Percentiles rank a stretch among this genome's conserved stretches.
These are phyloP conservation scores for Lophotis ruficrista DNA, from an alignment of 2,113 vertebrate species.

Conservation along the genomic window DNA sequence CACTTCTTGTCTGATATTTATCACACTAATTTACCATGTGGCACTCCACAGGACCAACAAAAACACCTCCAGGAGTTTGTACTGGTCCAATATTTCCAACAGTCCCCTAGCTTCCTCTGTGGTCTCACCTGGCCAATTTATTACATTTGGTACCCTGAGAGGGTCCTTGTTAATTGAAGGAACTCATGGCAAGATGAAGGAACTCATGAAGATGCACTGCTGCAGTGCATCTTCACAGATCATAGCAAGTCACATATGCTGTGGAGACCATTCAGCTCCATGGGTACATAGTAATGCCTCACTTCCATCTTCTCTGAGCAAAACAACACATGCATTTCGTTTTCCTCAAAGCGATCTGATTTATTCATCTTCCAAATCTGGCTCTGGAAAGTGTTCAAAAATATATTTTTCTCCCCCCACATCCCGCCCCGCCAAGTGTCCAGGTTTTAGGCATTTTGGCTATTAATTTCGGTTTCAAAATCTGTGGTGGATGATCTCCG, in stretches of 20 bases:
- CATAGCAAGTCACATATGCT: neutral
- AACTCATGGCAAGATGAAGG: neutral
- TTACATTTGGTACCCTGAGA: neutral
- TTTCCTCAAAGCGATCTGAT: neutral
- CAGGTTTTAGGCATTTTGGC: neutral
- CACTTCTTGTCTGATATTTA: neutral
- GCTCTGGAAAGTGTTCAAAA: neutral
- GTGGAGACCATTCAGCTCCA: neutral
- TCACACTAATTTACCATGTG: neutral
- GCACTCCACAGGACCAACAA: neutral
- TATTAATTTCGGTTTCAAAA: neutral
- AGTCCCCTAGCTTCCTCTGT: neutral
- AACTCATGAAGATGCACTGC: neutral
- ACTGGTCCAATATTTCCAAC: neutral
- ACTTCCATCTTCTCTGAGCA: neutral
- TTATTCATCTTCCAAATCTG: neutral
- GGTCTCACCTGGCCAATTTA: neutral
- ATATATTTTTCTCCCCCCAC: neutral
- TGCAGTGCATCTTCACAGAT: neutral
- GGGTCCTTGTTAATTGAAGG: neutral
- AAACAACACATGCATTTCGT: neutral
- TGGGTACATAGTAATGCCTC: neutral
- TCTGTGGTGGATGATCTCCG: neutral
- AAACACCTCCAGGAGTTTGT: neutral
- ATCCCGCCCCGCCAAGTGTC: rapidly evolving